phyloP scores from a whole-genome alignment of 2,888 invertebrate genomes.

The Oscheius sp. region DNA sequence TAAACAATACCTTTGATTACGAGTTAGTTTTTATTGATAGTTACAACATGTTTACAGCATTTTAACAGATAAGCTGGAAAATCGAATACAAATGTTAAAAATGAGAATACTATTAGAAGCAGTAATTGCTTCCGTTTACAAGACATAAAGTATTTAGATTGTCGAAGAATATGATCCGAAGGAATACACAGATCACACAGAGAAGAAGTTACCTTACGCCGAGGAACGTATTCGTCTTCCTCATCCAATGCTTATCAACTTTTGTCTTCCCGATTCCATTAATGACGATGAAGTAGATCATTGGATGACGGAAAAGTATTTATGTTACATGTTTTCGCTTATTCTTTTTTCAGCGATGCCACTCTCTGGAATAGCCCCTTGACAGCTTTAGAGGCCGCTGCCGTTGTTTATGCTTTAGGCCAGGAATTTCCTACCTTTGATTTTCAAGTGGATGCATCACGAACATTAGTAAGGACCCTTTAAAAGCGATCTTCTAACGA shows the following conservation, averaged over 20 bases:
- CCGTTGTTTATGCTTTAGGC: conserved; percentile 35
- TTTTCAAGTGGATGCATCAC: conserved; percentile 28
- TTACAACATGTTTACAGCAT: background rate
- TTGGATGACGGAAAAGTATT: background rate
- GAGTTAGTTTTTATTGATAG: conserved; percentile 12
- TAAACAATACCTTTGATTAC: conserved; percentile 21
- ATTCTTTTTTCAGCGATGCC: conserved; percentile 28
- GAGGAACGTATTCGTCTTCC: conserved; percentile 17
- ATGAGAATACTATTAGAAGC: conserved; percentile 28
- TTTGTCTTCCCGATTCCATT: background rate
- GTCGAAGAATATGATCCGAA: conserved; percentile 1
- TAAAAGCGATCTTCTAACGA: background rate
- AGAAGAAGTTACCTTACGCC: background rate
- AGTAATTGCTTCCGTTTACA: background rate
- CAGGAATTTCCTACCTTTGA: conserved; percentile 41
- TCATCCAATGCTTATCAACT: conserved; percentile 18
- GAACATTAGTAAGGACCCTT: conserved; percentile 11
- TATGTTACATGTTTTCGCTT: background rate
- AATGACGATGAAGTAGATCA: conserved; percentile 1
- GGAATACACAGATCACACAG: background rate
- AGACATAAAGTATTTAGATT: background rate
- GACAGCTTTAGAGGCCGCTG: conserved; percentile 39
- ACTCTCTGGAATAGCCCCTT: conserved; percentile 41
- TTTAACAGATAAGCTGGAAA: conserved; percentile 15
- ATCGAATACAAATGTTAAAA: conserved; percentile 24